Evolutionary conservation across 2,113 vertebrate species (phyloP).

Genomic region (Suncus etruscus): DNA sequence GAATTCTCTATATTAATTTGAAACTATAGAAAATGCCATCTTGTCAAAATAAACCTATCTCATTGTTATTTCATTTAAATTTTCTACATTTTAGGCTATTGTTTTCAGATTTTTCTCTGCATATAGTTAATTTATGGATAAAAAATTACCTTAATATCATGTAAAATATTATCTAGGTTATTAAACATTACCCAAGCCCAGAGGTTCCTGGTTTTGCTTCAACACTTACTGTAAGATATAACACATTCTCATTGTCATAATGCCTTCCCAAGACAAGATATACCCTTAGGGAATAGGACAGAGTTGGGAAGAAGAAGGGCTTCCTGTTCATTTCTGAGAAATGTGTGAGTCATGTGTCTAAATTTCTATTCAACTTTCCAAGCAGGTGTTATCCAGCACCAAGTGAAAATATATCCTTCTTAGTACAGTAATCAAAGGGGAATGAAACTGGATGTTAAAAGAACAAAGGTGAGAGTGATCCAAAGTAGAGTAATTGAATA

Average conservation of each 20-base stretch:
- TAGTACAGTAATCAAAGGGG: neutral
- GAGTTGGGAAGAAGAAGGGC: neutral
- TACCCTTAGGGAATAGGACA: neutral
- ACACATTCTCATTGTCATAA: conserved; percentile 1
- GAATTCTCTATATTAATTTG: conserved; percentile 21
- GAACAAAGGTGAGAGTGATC: neutral
- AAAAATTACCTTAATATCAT: neutral
- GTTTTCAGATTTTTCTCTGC: neutral
- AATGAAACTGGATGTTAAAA: neutral
- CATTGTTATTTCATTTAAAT: neutral
- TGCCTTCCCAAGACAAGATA: neutral
- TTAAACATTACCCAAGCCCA: neutral
- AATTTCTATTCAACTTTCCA: neutral
- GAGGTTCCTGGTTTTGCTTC: neutral
- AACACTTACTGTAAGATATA: neutral
- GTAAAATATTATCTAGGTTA: conserved; percentile 46
- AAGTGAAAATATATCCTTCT: neutral
- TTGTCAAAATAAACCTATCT: conserved; percentile 34
- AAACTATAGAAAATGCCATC: conserved; percentile 23
- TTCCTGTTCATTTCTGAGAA: neutral
- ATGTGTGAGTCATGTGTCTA: neutral
- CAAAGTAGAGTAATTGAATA: neutral
- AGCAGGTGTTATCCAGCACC: neutral
- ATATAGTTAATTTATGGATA: neutral
- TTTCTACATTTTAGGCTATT: conserved; percentile 22